Evolutionary conservation across 2,888 invertebrate species (phyloP).

Genomic region (Leucophenga montana): DNA sequence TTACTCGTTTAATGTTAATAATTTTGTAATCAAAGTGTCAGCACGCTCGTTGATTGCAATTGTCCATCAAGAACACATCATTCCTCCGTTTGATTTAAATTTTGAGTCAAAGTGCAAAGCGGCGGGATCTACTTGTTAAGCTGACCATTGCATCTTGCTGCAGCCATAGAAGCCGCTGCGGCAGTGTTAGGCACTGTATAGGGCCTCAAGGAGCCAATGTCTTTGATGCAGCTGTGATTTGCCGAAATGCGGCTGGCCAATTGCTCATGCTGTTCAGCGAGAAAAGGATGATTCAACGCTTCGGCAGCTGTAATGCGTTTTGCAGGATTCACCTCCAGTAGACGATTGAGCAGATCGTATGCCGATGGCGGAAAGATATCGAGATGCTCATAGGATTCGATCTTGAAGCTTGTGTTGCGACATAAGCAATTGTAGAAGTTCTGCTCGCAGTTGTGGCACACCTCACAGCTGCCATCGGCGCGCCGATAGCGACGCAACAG

Average conservation of each 20-base stretch:
- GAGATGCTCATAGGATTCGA: conserved; percentile 59
- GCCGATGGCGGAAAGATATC: conserved; percentile 80
- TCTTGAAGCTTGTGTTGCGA: conserved; percentile 57
- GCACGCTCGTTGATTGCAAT: conserved; percentile 20
- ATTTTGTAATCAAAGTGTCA: conserved; percentile 8
- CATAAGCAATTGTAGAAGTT: conserved; percentile 71
- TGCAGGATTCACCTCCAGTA: conserved; percentile 84
- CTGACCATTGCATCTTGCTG: neutral
- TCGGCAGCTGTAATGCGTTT: conserved; percentile 82
- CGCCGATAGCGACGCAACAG: conserved; percentile 59
- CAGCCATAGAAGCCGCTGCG: conserved; percentile 43
- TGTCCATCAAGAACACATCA: conserved; percentile 26
- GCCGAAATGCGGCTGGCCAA: neutral
- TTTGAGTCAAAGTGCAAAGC: neutral
- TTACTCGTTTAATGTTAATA: too few relatives aligned
- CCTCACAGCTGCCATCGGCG: conserved; percentile 60
- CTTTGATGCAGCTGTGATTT: neutral
- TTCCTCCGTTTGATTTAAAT: conserved; percentile 24
- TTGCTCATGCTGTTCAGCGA: conserved; percentile 69
- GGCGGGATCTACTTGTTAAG: neutral
- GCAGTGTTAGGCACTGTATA: neutral
- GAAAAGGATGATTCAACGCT: conserved; percentile 85
- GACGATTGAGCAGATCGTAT: conserved; percentile 80
- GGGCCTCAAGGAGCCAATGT: neutral
- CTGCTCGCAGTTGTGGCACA: conserved; percentile 72